phyloP scores from a whole-genome alignment of 2,113 vertebrate genomes.

The Eurystomus gularis region DNA sequence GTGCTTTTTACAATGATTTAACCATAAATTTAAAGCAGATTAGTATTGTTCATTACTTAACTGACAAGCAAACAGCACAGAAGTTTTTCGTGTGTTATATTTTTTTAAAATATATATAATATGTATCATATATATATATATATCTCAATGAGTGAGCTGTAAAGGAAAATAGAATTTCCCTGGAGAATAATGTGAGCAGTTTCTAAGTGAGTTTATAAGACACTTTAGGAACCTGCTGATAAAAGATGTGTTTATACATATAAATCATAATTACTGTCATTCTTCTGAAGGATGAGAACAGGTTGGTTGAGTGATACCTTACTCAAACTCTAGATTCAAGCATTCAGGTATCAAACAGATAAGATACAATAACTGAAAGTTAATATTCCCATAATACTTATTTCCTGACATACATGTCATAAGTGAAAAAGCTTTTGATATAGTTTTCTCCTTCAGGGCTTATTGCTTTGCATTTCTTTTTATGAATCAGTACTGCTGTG shows the following conservation, averaged over 20 bases:
- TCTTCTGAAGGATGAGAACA: neutral
- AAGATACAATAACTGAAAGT: neutral
- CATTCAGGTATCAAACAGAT: neutral
- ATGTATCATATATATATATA: rapidly evolving
- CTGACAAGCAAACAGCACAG: neutral
- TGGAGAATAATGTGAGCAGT: neutral
- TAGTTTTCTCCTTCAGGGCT: neutral
- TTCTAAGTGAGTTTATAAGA: neutral
- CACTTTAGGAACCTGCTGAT: neutral
- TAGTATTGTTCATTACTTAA: neutral
- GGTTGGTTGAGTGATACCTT: neutral
- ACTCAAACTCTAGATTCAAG: neutral
- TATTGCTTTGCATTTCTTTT: slow-evolving; percentile 15
- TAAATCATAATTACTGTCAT: neutral
- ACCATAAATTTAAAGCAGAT: neutral
- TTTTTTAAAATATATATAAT: neutral
- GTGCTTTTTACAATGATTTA: neutral
- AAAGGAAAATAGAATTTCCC: neutral
- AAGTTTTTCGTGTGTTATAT: neutral
- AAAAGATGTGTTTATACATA: neutral
- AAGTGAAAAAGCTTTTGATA: neutral
- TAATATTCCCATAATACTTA: neutral
- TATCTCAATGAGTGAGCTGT: neutral
- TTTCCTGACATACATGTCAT: neutral
- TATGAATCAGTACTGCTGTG: neutral